phyloP scores from a whole-genome alignment of 2,888 invertebrate species.

The Aromia moschata region DNA sequence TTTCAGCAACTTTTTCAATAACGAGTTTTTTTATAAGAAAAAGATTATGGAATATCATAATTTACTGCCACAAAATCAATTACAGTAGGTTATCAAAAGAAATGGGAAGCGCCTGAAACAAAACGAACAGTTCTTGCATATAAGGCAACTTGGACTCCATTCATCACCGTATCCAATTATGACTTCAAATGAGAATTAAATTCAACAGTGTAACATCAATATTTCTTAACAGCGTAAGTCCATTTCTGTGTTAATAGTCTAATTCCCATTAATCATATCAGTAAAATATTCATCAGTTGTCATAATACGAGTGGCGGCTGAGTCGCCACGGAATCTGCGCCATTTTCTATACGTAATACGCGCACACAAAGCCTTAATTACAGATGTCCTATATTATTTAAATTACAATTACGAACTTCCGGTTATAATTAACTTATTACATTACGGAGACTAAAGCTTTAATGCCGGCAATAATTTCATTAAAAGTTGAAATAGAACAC shows the following conservation, averaged over 20 bases:
- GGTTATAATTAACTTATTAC: slow-evolving; percentile 61
- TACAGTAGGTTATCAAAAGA: neutral
- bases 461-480: slow-evolving; percentile 61
- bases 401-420: slow-evolving; percentile 62
- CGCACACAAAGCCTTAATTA: slow-evolving; percentile 58
- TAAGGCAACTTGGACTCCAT: slow-evolving; percentile 12
- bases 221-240: slow-evolving; percentile 30
- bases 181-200: slow-evolving; percentile 37
- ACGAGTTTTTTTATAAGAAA: too few relatives aligned
- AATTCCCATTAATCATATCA: slow-evolving; percentile 54
- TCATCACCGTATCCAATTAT: slow-evolving; percentile 22
- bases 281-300: slow-evolving; percentile 50
- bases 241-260: slow-evolving; percentile 37
- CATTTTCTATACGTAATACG: slow-evolving; percentile 57
- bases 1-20: too few relatives aligned
- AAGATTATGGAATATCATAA: neutral
- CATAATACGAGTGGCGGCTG: slow-evolving; percentile 24
- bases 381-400: slow-evolving; percentile 62
- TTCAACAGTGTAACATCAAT: slow-evolving; percentile 34
- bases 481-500: slow-evolving; percentile 60
- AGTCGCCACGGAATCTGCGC: slow-evolving; percentile 41
- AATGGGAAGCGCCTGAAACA: neutral
- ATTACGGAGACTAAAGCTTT: slow-evolving; percentile 60
- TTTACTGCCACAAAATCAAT: slow-evolving; percentile 1
- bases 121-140: neutral